Evolutionary conservation across 2,113 vertebrate species (phyloP).

Genomic region (Trochalopteron elliotii): DNA sequence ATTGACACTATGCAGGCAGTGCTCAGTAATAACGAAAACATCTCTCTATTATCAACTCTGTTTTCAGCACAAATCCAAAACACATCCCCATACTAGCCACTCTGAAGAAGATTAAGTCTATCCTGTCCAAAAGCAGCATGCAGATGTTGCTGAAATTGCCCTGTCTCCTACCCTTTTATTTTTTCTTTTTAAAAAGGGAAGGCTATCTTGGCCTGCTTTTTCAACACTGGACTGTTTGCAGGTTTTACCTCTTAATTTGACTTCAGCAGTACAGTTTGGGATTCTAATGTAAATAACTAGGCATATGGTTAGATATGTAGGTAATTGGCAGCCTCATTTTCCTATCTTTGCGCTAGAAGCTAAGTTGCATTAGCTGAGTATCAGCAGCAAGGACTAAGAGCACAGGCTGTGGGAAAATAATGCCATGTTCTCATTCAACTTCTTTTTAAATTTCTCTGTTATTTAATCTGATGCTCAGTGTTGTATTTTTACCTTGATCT

Average conservation of each 20-base stretch:
- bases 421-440: background rate
- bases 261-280: background rate
- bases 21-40: background rate
- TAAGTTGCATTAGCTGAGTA: background rate
- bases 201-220: background rate
- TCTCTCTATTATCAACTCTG: background rate
- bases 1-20: background rate
- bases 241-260: fast-evolving
- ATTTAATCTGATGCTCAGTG: background rate
- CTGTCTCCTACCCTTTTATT: background rate
- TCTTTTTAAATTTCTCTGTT: background rate
- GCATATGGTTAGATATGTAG: background rate
- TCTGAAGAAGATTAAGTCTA: background rate
- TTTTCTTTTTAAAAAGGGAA: background rate
- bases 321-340: background rate
- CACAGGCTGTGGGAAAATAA: background rate
- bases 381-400: background rate
- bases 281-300: background rate
- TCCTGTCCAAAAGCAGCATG: background rate
- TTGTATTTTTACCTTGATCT: background rate
- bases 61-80: background rate
- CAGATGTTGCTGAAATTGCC: background rate
- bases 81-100: background rate
- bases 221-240: background rate
- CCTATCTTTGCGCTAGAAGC: background rate